Conservation (phyloP, 2,113 vertebrate genomes). For the Pipra filicauda region DNA sequence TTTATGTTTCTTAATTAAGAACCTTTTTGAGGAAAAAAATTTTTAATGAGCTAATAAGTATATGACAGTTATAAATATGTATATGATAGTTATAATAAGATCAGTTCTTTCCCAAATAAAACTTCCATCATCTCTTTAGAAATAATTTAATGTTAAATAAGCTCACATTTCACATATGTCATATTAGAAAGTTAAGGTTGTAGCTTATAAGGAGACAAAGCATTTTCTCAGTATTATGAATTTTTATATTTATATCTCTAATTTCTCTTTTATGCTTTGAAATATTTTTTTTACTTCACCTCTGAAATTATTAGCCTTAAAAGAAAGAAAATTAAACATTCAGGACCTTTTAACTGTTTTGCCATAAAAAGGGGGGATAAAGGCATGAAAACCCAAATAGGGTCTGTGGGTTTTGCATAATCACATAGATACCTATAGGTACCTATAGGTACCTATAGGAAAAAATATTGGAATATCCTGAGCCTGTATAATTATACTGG, state of each 20-base stretch:
- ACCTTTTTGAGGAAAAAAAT: not conserved
- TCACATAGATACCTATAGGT: not conserved
- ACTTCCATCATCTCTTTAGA: not conserved
- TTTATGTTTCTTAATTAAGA: not conserved
- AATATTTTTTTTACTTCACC: not conserved
- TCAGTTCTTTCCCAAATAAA: not conserved
- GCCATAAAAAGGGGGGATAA: not conserved
- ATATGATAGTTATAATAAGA: not conserved
- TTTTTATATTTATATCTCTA: not conserved
- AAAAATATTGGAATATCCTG: not conserved
- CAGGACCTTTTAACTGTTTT: not conserved
- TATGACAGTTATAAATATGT: not conserved
- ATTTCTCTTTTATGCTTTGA: not conserved
- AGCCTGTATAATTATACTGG: not conserved
- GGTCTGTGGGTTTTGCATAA: not conserved
- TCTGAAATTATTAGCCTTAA: not conserved
- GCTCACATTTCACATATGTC: not conserved
- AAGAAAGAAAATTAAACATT: not conserved
- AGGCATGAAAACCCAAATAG: not conserved
- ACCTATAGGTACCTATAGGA: not conserved
- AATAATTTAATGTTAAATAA: not conserved
- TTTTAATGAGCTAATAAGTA: not conserved
- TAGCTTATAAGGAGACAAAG: not conserved
- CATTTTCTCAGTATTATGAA: not conserved
- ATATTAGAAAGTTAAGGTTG: not conserved